Conservation (phyloP, 2,797 vertebrate genomes). For the Lates japonicus region DNA sequence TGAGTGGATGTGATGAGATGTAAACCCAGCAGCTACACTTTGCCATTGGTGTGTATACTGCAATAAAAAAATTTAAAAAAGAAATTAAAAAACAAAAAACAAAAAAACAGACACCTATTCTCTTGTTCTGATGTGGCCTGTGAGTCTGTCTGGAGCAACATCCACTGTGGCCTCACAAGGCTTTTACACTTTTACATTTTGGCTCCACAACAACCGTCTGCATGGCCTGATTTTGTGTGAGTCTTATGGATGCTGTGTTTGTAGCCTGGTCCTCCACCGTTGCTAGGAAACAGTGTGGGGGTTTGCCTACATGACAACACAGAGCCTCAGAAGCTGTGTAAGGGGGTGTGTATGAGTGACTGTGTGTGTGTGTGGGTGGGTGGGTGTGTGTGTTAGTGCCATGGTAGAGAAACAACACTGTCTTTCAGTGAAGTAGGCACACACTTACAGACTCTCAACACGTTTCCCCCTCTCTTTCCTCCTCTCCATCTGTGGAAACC, state of each 20-base stretch:
- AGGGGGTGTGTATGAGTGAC: slow-evolving; percentile 12
- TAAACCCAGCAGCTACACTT: too few species aligned
- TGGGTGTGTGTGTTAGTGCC: background rate
- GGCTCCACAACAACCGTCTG: slow-evolving; percentile 18
- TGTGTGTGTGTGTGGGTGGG: slow-evolving; percentile 19
- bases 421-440: slow-evolving; percentile 38
- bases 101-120: background rate
- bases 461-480: slow-evolving; percentile 11
- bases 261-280: slow-evolving; percentile 61
- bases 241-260: slow-evolving; percentile 47
- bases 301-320: slow-evolving; percentile 56
- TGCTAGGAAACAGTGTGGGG: slow-evolving; percentile 69
- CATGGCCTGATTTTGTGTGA: slow-evolving; percentile 32
- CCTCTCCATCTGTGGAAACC: background rate
- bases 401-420: slow-evolving; percentile 37
- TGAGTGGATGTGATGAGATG: too few species aligned
- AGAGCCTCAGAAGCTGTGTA: slow-evolving; percentile 39
- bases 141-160: background rate
- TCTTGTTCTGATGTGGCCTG: background rate
- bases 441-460: slow-evolving; percentile 23
- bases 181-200: slow-evolving; percentile 23
- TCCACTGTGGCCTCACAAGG: slow-evolving; percentile 7
- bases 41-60: too few species aligned
- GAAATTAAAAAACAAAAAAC: too few species aligned
- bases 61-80: too few species aligned